Evolutionary conservation across 2,113 vertebrate species (phyloP).

Genomic region (Machaerirhynchus nigripectus): DNA sequence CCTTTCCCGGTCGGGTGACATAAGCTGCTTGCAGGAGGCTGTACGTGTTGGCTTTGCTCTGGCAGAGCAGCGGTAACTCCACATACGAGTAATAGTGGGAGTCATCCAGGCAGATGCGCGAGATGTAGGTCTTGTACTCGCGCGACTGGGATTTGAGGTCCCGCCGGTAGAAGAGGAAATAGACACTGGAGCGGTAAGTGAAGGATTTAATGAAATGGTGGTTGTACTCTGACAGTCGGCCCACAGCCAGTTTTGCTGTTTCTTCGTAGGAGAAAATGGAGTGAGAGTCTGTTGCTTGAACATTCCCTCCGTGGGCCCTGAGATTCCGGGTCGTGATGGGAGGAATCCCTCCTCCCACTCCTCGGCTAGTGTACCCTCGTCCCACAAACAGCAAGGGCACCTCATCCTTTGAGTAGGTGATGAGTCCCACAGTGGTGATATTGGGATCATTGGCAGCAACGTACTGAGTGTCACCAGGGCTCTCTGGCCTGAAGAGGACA

Average conservation of each 20-base stretch:
- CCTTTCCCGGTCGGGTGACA: slow-evolving; percentile 67
- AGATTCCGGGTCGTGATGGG: slow-evolving; percentile 93
- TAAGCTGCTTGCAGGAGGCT: slow-evolving; percentile 89
- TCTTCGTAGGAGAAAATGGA: slow-evolving; percentile 96
- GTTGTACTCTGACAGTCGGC: slow-evolving; percentile 93
- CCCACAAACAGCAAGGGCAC: slow-evolving; percentile 91
- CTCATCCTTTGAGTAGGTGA: slow-evolving; percentile 78
- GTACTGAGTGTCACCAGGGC: slow-evolving; percentile 93
- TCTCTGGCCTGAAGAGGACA: slow-evolving; percentile 84
- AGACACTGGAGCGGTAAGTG: slow-evolving; percentile 81
- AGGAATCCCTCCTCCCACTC: slow-evolving; percentile 86
- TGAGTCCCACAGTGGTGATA: slow-evolving; percentile 90
- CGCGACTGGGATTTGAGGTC: slow-evolving; percentile 88
- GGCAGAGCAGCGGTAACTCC: slow-evolving; percentile 90
- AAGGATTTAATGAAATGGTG: slow-evolving; percentile 95
- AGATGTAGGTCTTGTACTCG: slow-evolving; percentile 92
- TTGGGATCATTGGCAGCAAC: slow-evolving; percentile 96
- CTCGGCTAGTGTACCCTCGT: slow-evolving; percentile 89
- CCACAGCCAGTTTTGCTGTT: slow-evolving; percentile 92
- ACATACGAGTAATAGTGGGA: slow-evolving; percentile 95
- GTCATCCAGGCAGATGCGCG: slow-evolving; percentile 90
- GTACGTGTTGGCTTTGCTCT: slow-evolving; percentile 75
- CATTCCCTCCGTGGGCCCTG: slow-evolving; percentile 7
- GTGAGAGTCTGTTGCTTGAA: slow-evolving; percentile 74
- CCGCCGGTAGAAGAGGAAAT: slow-evolving; percentile 93